Evolutionary conservation across 2,888 invertebrate species (phyloP).

Genomic region (Dynastes tityus): DNA sequence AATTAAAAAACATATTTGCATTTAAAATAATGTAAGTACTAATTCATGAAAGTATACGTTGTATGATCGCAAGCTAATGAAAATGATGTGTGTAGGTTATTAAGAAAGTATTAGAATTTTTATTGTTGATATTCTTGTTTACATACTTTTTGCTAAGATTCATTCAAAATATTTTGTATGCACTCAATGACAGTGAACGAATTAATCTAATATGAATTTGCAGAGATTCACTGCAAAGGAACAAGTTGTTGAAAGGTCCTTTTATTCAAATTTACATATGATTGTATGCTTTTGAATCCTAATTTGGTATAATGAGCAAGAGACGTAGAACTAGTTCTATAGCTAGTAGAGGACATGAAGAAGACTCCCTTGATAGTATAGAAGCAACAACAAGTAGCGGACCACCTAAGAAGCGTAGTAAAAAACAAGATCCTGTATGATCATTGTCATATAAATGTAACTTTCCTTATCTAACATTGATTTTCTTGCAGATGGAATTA

Average conservation of each 20-base stretch:
- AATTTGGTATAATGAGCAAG: slow-evolving; percentile 77
- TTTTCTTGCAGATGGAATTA: slow-evolving; percentile 79
- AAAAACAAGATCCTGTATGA: slow-evolving; percentile 83
- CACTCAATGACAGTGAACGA: slow-evolving; percentile 21
- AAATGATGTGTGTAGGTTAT: slow-evolving; percentile 40
- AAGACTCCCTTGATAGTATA: slow-evolving; percentile 81
- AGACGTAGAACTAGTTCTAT: slow-evolving; percentile 88
- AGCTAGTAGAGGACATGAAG: slow-evolving; percentile 82
- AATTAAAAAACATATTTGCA: slow-evolving; percentile 41
- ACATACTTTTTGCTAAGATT: slow-evolving; percentile 19
- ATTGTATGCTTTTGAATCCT: slow-evolving; percentile 31
- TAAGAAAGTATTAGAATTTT: slow-evolving; percentile 35
- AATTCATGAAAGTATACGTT: slow-evolving; percentile 38
- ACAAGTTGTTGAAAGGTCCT: slow-evolving; percentile 17
- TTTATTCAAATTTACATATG: slow-evolving; percentile 43
- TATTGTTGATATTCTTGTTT: slow-evolving; percentile 44
- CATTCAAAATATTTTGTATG: neutral
- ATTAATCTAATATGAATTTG: slow-evolving; percentile 18
- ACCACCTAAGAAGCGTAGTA: slow-evolving; percentile 76
- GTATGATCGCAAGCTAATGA: slow-evolving; percentile 15
- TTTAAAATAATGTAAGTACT: slow-evolving; percentile 45
- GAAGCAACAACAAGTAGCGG: slow-evolving; percentile 73
- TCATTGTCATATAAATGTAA: slow-evolving; percentile 58
- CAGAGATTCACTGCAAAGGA: slow-evolving; percentile 28
- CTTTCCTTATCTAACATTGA: slow-evolving; percentile 23